Base-by-base conservation (phyloP, 2,797 vertebrate genomes). In the Sebastes alutus region DNA sequence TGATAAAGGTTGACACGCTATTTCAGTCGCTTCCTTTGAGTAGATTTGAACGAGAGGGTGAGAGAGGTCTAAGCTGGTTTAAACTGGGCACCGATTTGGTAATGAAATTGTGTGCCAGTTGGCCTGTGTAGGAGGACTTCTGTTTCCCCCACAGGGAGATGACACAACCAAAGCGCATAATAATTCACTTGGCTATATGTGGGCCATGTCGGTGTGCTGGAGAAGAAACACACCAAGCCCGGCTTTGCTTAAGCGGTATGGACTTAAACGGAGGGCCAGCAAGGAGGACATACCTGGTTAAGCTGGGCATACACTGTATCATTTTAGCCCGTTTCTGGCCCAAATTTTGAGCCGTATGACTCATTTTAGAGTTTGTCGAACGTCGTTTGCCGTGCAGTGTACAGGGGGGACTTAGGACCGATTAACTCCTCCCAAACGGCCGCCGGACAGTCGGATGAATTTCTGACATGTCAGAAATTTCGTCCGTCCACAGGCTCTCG, bases 1-100 rank as follows among this genome's bases (percentile, higher is more conserved):
- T 84, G 87, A 91, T 89, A 72, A 83, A 92, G 78, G 87, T 62
- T 86, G 92, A 88, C 83, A 32, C 30, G 67, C 78, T 86, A 61
- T 92, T 91, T 89, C 81, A 76, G 85, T 61, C 4, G 52, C 82
- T 86, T 89, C 82, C 83, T 85, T 84, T 89, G 81, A 91, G 80
- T 70, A 68, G 77, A 80, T 86, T 46, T 75, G 56, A 81, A 52
- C 9, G 25, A 27, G 77, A 62, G 78, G 71, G 64, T 5, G 59
- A 77, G 77, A 70, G 61, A 83, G 74, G 82, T 68, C 80, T 59
- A 32, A 71, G 78, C 72, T 69, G 75, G 75, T 90, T 84, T 75
- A 78, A 88, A 85, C 86, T 78, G 83, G 87, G 75, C 82, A 74
- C 9, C 35, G 81, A 64, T 88, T 79, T 77, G 82, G 78, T 88